phyloP scores from a whole-genome alignment of 2,113 vertebrate genomes.

The Anthoscopus minutus region DNA sequence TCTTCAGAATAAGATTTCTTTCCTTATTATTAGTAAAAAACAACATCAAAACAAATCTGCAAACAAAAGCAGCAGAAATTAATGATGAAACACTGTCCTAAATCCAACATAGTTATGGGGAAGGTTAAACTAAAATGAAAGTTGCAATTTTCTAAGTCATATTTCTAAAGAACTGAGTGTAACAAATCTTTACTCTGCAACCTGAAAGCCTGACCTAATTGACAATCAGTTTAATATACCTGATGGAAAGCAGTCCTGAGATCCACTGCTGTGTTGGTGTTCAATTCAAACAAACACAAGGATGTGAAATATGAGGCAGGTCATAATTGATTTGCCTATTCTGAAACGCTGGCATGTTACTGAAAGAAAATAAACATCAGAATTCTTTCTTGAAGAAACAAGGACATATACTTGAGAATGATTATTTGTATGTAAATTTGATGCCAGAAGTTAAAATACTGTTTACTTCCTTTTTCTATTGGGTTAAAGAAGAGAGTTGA shows the following conservation, averaged over 20 bases:
- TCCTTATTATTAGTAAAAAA: not conserved
- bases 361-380: not conserved
- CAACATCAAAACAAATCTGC: not conserved
- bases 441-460: not conserved
- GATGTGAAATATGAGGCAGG: conserved; percentile 2
- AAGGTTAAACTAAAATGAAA: not conserved
- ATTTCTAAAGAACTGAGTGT: not conserved
- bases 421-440: not conserved
- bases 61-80: not conserved
- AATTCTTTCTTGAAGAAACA: not conserved
- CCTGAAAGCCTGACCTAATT: not conserved
- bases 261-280: not conserved
- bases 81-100: not conserved
- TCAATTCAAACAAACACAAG: not conserved
- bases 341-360: not conserved
- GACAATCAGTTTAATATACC: not conserved
- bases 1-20: not conserved
- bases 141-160: not conserved
- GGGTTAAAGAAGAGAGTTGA: not conserved
- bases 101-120: not conserved
- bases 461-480: not conserved
- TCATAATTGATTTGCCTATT: conserved; percentile 14
- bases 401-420: not conserved
- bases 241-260: not conserved
- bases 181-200: not conserved